Conservation (phyloP, 2,113 vertebrate species). For the Paradisaea rubra region DNA sequence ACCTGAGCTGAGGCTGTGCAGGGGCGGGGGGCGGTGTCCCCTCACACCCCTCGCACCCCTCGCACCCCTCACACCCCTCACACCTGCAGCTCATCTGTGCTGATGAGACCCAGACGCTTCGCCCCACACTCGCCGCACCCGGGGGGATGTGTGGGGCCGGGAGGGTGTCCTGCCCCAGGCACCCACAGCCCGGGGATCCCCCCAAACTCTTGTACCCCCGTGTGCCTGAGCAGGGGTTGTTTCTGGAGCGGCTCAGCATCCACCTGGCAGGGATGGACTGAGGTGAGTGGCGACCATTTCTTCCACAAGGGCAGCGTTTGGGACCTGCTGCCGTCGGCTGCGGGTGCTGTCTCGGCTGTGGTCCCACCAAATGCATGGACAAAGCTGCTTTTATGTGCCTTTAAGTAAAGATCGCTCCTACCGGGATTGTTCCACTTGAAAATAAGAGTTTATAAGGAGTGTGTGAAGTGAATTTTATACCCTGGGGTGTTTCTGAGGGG, state of each 20-base stretch:
- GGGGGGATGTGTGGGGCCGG: fast-evolving
- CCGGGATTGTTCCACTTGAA: fast-evolving
- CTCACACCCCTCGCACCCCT: neutral
- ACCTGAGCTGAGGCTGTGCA: neutral
- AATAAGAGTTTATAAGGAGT: fast-evolving
- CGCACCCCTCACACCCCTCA: neutral
- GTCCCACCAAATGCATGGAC: fast-evolving
- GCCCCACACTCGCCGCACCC: fast-evolving
- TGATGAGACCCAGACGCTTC: fast-evolving
- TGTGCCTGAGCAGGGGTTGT: fast-evolving
- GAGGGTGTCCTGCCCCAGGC: neutral
- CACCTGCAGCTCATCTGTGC: fast-evolving
- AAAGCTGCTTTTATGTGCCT: neutral
- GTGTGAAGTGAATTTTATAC: fast-evolving
- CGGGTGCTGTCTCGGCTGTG: fast-evolving
- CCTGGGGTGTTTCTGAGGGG: neutral
- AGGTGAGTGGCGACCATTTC: neutral
- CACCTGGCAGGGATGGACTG: fast-evolving
- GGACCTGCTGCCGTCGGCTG: fast-evolving
- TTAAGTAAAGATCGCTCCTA: fast-evolving
- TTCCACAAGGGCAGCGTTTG: fast-evolving
- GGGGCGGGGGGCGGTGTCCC: neutral
- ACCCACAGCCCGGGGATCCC: neutral
- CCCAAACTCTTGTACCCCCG: fast-evolving
- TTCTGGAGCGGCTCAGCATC: fast-evolving